Evolutionary conservation across 2,113 vertebrate species (phyloP).

Genomic region (Prunella fulvescens): DNA sequence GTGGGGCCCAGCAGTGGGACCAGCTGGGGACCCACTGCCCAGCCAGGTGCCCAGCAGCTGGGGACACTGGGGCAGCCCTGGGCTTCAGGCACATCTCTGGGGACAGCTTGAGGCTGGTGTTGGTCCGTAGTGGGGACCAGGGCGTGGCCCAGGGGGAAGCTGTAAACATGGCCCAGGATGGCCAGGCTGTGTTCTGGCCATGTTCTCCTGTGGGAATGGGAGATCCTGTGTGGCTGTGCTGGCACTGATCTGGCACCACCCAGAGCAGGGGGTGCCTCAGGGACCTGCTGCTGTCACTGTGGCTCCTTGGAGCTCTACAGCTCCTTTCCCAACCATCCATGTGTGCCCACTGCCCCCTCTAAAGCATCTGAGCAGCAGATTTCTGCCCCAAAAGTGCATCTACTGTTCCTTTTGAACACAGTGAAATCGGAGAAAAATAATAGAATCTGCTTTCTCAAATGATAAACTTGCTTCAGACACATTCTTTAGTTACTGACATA

Average conservation of each 20-base stretch:
- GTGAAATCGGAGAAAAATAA: background rate
- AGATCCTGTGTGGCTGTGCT: accelerated
- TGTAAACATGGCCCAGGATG: accelerated
- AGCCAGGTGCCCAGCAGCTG: background rate
- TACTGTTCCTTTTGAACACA: background rate
- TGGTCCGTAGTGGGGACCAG: background rate
- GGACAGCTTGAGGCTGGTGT: background rate
- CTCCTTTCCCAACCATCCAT: background rate
- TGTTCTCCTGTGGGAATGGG: accelerated
- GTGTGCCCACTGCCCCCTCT: background rate
- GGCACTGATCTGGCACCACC: background rate
- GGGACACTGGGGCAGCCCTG: background rate
- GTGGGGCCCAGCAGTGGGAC: background rate
- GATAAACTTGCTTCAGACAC: background rate
- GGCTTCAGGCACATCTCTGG: background rate
- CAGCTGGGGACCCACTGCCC: background rate
- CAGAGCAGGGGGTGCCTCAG: background rate
- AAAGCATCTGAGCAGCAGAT: background rate
- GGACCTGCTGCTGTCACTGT: background rate
- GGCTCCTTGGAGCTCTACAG: background rate
- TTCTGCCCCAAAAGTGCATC: background rate
- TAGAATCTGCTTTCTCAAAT: background rate
- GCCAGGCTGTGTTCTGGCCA: background rate
- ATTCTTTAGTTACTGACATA: background rate
- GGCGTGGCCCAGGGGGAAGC: background rate